Conservation (phyloP, 2,113 vertebrate genomes). For the Labrus mixtus region DNA sequence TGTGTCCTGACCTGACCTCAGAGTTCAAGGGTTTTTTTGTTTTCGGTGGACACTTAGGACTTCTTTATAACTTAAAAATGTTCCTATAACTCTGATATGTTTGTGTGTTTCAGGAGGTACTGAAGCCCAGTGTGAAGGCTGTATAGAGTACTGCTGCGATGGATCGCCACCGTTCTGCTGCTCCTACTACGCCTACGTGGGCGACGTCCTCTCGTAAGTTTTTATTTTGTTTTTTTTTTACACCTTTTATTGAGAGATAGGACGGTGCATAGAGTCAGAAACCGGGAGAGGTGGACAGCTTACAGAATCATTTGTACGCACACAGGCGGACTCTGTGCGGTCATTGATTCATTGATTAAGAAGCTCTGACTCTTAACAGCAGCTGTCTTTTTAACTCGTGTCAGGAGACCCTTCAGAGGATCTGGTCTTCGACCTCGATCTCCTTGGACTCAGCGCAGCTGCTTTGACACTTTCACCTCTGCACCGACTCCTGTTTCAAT, state of each 20-base stretch:
- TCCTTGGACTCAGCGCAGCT: conserved; percentile 26
- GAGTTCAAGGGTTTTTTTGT: background rate
- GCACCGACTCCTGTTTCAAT: background rate
- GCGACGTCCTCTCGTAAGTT: conserved; percentile 94
- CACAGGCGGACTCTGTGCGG: no score
- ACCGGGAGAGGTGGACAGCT: no score
- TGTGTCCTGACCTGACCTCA: background rate
- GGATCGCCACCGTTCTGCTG: conserved; percentile 92
- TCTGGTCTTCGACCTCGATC: conserved; percentile 44
- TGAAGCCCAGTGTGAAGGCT: conserved; percentile 89
- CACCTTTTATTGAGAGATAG: no score
- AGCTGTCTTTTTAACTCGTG: conserved; percentile 37
- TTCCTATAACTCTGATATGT: background rate
- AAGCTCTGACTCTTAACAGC: conserved; percentile 1
- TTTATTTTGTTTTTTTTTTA: no score
- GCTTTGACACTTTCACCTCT: conserved; percentile 25
- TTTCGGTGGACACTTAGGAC: background rate
- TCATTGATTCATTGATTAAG: background rate
- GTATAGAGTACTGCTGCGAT: conserved; percentile 92
- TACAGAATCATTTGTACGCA: no score
- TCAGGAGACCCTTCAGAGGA: conserved; percentile 10
- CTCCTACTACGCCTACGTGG: conserved; percentile 94
- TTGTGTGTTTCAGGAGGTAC: conserved; percentile 80
- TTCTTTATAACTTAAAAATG: background rate
- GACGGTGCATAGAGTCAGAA: no score